phyloP scores from a whole-genome alignment of 2,113 vertebrate species.

The Dryoscopus gambensis region DNA sequence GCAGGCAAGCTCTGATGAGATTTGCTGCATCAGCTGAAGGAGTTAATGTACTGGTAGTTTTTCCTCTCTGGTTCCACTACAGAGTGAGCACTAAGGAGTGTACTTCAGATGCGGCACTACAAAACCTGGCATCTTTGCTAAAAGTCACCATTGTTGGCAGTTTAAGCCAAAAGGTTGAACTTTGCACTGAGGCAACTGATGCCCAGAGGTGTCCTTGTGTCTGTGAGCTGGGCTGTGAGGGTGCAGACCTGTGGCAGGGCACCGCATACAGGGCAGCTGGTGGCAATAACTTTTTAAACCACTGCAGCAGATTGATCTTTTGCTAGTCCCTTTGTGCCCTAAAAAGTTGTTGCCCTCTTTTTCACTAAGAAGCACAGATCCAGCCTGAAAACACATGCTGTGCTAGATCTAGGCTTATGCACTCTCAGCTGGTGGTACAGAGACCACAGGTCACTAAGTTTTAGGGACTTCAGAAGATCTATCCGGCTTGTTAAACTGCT shows the following conservation, averaged over 20 bases:
- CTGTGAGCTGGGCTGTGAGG: accelerated
- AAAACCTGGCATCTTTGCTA: neutral
- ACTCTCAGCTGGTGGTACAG: neutral
- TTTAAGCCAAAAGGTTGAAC: neutral
- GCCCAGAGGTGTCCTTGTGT: accelerated
- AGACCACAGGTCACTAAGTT: neutral
- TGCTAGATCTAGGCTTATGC: neutral
- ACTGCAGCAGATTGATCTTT: neutral
- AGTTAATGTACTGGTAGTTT: neutral
- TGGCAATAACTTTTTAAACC: neutral
- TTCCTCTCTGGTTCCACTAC: neutral
- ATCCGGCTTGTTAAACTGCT: neutral
- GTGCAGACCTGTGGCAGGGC: neutral
- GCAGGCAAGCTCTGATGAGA: neutral
- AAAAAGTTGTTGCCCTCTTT: neutral
- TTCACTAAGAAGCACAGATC: neutral
- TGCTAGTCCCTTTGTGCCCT: neutral
- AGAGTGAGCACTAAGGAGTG: neutral
- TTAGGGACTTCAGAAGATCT: neutral
- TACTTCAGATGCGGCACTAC: accelerated
- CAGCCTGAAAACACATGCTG: neutral
- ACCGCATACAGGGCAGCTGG: accelerated
- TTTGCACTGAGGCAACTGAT: neutral
- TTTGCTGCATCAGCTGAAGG: neutral
- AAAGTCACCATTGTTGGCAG: neutral